phyloP scores from a whole-genome alignment of 2,113 vertebrate genomes.

The Telmatochromis bifrenatus region DNA sequence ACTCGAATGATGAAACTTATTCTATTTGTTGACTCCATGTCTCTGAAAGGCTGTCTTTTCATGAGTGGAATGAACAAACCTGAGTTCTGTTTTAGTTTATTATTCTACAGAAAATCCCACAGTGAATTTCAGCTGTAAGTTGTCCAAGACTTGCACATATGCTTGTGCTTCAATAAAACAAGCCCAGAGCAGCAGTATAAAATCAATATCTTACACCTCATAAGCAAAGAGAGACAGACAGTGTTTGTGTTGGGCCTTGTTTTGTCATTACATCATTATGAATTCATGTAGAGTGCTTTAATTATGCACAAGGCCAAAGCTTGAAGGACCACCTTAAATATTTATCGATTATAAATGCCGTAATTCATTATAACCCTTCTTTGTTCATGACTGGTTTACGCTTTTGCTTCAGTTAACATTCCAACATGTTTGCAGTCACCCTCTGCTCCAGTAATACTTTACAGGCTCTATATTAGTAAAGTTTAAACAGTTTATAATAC shows the following conservation, averaged over 20 bases:
- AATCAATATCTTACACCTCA: constrained; percentile 3
- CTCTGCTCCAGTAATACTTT: constrained; percentile 11
- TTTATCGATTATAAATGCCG: constrained; percentile 51
- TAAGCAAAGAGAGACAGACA: not conserved
- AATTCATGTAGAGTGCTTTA: constrained; percentile 22
- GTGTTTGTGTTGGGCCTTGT: constrained; percentile 4
- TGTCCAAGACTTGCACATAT: not conserved
- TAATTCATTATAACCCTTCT: constrained; percentile 35
- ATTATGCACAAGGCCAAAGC: constrained; percentile 30
- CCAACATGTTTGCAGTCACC: constrained; percentile 12
- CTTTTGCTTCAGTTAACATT: constrained; percentile 25
- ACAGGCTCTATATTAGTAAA: constrained; percentile 28
- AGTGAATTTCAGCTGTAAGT: not conserved
- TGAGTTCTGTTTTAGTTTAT: not conserved
- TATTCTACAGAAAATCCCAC: not conserved
- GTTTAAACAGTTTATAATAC: constrained; percentile 57
- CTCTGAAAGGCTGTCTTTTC: not conserved
- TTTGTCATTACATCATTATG: constrained; percentile 23
- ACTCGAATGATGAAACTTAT: not conserved
- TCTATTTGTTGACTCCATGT: not conserved
- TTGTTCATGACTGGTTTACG: constrained; percentile 41
- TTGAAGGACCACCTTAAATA: constrained; percentile 28
- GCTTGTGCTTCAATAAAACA: not conserved
- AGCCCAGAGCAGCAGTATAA: not conserved
- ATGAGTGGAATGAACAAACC: not conserved